Conservation (phyloP, 2,888 invertebrate genomes). For the Cantharis rufa region DNA sequence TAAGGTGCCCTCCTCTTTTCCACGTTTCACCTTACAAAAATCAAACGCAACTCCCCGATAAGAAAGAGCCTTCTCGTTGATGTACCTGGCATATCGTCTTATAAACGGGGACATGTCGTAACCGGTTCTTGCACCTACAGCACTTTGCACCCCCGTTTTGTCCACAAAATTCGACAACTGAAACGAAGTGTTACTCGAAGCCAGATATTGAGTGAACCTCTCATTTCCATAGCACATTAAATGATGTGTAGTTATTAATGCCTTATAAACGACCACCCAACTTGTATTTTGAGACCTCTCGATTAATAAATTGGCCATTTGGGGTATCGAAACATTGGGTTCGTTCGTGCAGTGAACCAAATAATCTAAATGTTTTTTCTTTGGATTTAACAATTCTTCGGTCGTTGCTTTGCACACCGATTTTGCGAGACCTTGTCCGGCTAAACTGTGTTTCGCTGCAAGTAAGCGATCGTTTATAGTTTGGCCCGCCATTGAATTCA, state of each 20-base stretch:
- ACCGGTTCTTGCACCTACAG: conserved; percentile 69
- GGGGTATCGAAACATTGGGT: conserved; percentile 99
- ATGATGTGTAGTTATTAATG: conserved; percentile 98
- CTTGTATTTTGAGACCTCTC: conserved; percentile 97
- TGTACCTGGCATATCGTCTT: conserved; percentile 96
- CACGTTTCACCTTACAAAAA: conserved; percentile 99
- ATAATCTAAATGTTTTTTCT: conserved; percentile 99
- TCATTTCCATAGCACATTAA: conserved; percentile 99
- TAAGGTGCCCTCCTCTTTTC: conserved; percentile 97
- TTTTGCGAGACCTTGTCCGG: conserved; percentile 99
- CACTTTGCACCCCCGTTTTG: conserved; percentile 96
- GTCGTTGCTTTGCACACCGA: conserved; percentile 99
- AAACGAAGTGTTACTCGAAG: conserved; percentile 99
- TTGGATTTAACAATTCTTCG: conserved; percentile 99
- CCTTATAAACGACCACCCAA: conserved; percentile 99
- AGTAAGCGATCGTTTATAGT: conserved; percentile 97
- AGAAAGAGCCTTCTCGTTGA: conserved; percentile 98
- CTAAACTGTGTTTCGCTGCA: conserved; percentile 98
- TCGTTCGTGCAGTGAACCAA: conserved; percentile 99
- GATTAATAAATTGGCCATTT: conserved; percentile 97
- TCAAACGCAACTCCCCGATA: conserved; percentile 99
- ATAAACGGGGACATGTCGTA: conserved; percentile 99
- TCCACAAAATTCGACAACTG: conserved; percentile 97
- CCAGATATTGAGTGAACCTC: conserved; percentile 99
- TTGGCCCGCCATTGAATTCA: conserved; percentile 83